A percentile compares a stretch with the other conserved stretches of the same genome.
These are phyloP conservation scores for Ectropis crepuscularia DNA, from an alignment of 2,888 invertebrate genomes.

Conservation along the genomic window DNA sequence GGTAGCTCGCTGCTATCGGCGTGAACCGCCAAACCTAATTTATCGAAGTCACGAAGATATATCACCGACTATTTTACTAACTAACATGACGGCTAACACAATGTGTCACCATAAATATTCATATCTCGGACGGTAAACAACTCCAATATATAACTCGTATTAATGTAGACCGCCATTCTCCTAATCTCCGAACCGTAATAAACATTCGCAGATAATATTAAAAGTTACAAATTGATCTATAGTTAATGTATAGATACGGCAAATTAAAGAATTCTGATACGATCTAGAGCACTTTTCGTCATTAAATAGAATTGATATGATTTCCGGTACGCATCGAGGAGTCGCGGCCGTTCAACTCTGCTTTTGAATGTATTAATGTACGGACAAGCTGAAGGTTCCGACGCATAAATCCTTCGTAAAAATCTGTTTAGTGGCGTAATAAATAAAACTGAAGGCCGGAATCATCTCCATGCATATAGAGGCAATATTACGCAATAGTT, in stretches of 20 bases:
- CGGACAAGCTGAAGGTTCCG: constrained; percentile 50
- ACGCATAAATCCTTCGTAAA: constrained; percentile 69
- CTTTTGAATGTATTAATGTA: constrained; percentile 44
- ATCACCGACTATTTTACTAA: constrained; percentile 65
- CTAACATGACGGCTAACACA: constrained; percentile 66
- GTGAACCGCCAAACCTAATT: constrained; percentile 71
- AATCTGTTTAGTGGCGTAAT: constrained; percentile 76
- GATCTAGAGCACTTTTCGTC: constrained; percentile 21
- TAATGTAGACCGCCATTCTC: constrained; percentile 34
- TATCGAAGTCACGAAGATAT: constrained; percentile 75
- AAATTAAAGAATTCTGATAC: constrained; percentile 15
- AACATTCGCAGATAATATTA: constrained; percentile 25
- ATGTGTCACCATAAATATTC: constrained; percentile 62
- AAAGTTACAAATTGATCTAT: constrained; percentile 28
- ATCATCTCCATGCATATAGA: constrained; percentile 78
- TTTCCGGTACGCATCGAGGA: constrained; percentile 12
- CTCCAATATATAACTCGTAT: constrained; percentile 44
- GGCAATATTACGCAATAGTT: constrained; percentile 80
- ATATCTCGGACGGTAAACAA: constrained; percentile 45
- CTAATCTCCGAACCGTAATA: constrained; percentile 31
- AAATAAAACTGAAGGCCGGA: constrained; percentile 73
- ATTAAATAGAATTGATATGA: constrained; percentile 16
- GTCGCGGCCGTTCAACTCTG: constrained; percentile 40
- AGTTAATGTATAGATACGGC: constrained; percentile 15
- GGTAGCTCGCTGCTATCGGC: constrained; percentile 71